Evolutionary conservation across 2,113 vertebrate species (phyloP).

Genomic region (Oreochromis aureus): DNA sequence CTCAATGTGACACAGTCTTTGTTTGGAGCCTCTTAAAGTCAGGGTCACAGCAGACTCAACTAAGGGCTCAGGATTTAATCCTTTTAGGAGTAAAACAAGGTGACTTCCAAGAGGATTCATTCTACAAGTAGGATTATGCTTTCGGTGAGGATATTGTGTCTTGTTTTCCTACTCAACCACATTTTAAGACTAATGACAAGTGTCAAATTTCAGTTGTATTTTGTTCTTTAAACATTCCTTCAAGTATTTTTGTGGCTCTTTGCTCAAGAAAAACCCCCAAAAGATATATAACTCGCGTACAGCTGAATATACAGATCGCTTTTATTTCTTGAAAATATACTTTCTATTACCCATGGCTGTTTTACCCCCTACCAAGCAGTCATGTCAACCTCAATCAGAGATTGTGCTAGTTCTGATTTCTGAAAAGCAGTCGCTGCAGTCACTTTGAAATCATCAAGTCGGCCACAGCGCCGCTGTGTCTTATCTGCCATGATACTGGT

Average conservation of each 20-base stretch:
- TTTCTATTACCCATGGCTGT: background rate
- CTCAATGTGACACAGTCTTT: conserved; percentile 31
- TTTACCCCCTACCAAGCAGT: background rate
- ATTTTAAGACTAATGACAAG: background rate
- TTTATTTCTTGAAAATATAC: background rate
- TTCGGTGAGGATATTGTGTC: background rate
- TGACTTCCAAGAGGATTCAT: conserved; percentile 11
- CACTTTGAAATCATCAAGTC: conserved; percentile 47
- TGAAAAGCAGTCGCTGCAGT: conserved; percentile 30
- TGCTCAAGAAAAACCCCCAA: fast-evolving
- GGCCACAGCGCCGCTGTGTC: background rate
- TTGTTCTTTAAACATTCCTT: background rate
- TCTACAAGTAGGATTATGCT: conserved; percentile 16
- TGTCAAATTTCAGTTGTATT: background rate
- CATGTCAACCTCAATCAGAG: conserved; percentile 38
- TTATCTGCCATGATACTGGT: conserved; percentile 49
- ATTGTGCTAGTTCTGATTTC: conserved; percentile 32
- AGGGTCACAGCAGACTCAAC: conserved; percentile 30
- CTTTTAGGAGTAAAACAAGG: conserved; percentile 8
- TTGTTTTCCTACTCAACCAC: conserved; percentile 1
- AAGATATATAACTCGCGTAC: background rate
- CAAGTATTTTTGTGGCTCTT: background rate
- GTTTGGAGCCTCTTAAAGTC: conserved; percentile 30
- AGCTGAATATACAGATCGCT: background rate
- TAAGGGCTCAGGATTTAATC: conserved; percentile 40